Evolutionary conservation across 1,140 invertebrate genomes (phyloP).

Genomic region (Magallana gigas): DNA sequence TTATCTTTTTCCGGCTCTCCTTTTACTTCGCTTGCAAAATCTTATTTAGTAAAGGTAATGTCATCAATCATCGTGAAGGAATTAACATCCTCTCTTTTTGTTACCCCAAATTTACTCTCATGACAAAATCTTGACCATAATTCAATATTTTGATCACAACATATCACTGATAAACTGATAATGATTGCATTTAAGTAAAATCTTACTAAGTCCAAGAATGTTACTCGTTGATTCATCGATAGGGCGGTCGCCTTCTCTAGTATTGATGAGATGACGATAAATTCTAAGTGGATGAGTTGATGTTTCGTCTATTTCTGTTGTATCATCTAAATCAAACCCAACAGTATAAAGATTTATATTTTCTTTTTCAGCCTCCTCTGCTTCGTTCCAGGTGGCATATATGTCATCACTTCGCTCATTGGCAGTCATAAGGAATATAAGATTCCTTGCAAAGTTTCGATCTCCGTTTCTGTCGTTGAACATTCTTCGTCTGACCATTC

Average conservation of each 20-base stretch:
- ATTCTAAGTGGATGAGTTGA: constrained; percentile 60
- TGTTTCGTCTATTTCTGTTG: constrained; percentile 61
- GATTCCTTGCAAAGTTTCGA: constrained; percentile 64
- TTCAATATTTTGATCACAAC: too few species aligned
- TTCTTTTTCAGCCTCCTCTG: constrained; percentile 56
- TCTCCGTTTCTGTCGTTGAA: constrained; percentile 58
- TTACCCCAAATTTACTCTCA: too few species aligned
- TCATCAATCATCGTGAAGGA: too few species aligned
- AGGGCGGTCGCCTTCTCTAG: constrained; percentile 39
- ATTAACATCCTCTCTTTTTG: too few species aligned
- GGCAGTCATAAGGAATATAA: constrained; percentile 68
- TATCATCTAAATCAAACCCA: constrained; percentile 63
- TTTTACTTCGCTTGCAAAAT: too few species aligned
- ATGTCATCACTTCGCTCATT: constrained; percentile 61
- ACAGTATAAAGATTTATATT: constrained; percentile 62
- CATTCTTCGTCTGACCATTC: constrained; percentile 51
- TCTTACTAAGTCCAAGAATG: constrained; percentile 9
- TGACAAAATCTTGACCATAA: too few species aligned
- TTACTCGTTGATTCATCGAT: constrained; percentile 23
- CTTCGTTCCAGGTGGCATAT: constrained; percentile 50
- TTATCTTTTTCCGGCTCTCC: too few species aligned
- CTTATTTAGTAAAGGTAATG: too few species aligned
- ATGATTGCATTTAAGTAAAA: not conserved
- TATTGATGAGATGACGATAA: constrained; percentile 55
- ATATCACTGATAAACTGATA: too few species aligned